Evolutionary conservation across 2,797 vertebrate genomes (phyloP), one percentile per base, ranked within the genome.

Genomic region (Notamacropus eugenii): DNA sequence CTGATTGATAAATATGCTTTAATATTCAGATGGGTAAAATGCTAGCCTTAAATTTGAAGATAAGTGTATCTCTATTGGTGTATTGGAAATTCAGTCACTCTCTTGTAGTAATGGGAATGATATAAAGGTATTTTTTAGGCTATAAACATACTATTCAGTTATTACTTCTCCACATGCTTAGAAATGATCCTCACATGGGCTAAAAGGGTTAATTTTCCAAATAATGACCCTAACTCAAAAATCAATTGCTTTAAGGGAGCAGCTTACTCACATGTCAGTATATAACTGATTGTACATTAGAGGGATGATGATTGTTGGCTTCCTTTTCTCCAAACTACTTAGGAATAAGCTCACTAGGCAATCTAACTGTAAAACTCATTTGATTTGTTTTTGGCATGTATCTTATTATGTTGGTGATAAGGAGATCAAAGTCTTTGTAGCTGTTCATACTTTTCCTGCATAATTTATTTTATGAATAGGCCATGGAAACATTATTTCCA

Each of bases 301-400:
- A 58, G 46, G 29, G 52, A 34, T 4, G 9, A 24, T 57, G 46
- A 59, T 27, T 93, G 57, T 90, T 93, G 58, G 11, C 67, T 55
- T 94, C 55, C 62, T 22, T 62, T 54, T 56, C 93, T 93, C 92
- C 50, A 57, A 24, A 22, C 54, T 59, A 50, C 74, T 97, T 82
- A 93, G 19, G 57, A 93, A 94, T 93, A 92, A 93, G 31, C 67
- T 96, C 55, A 56, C 59, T 55, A 27, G 27, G 14, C 93, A 92
- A 93, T 55, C 96, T 40, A 62, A 6, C 55, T 93, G 3, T 92
- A n/a, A 93, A 91, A 91, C 28, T 90, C 40, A 54, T 90, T 93
- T 59, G 13, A 55, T 92, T 46, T 54, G 54, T 46, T 57, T 82
- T 92, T 24, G 16, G 19, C 14, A 22, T 0, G 0, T 92, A 50